A percentile compares a stretch with the other conserved stretches of the same genome.
Evolutionary conservation across 2,888 invertebrate species (phyloP).

Genomic region (Dilophus febrilis): DNA sequence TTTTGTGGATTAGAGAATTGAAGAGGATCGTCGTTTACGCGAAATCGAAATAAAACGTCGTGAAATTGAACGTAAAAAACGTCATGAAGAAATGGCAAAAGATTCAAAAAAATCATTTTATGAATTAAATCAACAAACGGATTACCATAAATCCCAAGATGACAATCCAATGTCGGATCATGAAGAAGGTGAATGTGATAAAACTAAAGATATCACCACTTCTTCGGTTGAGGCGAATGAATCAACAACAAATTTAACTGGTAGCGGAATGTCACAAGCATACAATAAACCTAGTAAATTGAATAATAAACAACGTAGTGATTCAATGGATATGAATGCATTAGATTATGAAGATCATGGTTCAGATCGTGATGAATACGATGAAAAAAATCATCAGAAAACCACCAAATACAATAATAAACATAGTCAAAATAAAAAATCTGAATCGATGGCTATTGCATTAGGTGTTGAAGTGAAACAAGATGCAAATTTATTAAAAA

Average conservation of each 20-base stretch:
- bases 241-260: constrained; percentile 12
- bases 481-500: constrained; percentile 5
- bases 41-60: constrained; percentile 39
- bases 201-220: constrained; percentile 19
- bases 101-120: constrained; percentile 29
- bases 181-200: constrained; percentile 34
- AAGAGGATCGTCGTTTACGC: constrained; percentile 43
- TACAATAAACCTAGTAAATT: too few relatives aligned
- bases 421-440: constrained; percentile 16
- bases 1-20: constrained; percentile 18
- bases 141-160: constrained; percentile 15
- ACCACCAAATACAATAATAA: not conserved
- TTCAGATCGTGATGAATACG: constrained; percentile 31
- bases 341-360: constrained; percentile 52
- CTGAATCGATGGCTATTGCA: constrained; percentile 38
- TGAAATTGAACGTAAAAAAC: constrained; percentile 35
- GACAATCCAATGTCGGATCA: constrained; percentile 19
- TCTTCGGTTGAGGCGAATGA: too few relatives aligned
- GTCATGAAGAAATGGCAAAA: constrained; percentile 34
- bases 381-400: constrained; percentile 3
- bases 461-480: constrained; percentile 34
- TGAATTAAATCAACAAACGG: constrained; percentile 31
- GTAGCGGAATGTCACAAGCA: too few relatives aligned
- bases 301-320: too few relatives aligned
- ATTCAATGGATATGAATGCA: constrained; percentile 47